Conservation (phyloP, 2,113 vertebrate species). For the Zapornia atra region DNA sequence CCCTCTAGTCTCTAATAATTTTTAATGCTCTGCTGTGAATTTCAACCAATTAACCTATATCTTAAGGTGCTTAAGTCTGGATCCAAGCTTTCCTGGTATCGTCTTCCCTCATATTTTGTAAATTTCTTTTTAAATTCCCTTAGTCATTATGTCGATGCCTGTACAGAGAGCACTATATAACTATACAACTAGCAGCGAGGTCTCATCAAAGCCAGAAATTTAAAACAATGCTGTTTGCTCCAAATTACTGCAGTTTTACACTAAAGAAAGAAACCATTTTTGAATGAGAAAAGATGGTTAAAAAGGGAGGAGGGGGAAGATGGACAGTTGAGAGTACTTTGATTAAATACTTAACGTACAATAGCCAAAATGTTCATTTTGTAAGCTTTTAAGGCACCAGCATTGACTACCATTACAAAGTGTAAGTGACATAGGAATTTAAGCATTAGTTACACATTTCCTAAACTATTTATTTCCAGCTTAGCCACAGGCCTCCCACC, state of each 20-base stretch:
- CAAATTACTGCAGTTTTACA: conserved; percentile 24
- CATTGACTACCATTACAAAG: neutral
- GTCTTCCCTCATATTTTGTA: neutral
- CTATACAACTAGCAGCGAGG: neutral
- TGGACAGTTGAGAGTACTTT: neutral
- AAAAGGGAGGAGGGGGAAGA: neutral
- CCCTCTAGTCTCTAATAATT: neutral
- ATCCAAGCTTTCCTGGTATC: neutral
- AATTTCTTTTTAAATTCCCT: neutral
- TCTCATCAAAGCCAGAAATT: neutral
- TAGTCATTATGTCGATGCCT: neutral
- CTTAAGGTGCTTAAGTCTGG: neutral
- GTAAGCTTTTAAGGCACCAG: neutral
- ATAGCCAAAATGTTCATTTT: conserved; percentile 3
- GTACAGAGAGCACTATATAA: neutral
- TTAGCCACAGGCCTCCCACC: neutral
- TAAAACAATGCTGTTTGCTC: neutral
- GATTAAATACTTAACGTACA: conserved; percentile 1
- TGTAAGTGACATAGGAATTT: neutral
- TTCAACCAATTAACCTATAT: conserved; percentile 16
- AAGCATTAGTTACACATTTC: neutral
- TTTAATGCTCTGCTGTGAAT: neutral
- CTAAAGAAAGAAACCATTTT: conserved; percentile 46
- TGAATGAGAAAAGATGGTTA: conserved; percentile 33
- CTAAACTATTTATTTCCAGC: neutral